Evolutionary conservation across 2,888 invertebrate species (phyloP).

Genomic region (Horisme vitalbata): DNA sequence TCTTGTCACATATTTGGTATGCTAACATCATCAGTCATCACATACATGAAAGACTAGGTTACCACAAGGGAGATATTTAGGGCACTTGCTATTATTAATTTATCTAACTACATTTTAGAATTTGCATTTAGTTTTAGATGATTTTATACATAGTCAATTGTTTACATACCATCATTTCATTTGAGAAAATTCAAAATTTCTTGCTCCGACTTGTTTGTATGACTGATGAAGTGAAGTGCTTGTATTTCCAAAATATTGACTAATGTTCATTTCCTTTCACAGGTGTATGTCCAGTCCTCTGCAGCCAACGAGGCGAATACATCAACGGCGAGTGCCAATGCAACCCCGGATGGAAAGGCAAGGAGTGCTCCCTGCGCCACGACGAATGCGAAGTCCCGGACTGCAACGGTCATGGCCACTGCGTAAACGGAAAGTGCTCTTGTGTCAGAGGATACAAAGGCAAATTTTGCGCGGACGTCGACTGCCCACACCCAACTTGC

Average conservation of each 20-base stretch:
- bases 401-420: conserved; percentile 98
- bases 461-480: conserved; percentile 95
- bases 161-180: too few relatives aligned
- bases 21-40: neutral
- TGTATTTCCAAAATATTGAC: too few relatives aligned
- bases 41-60: neutral
- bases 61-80: too few relatives aligned
- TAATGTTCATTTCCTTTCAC: conserved; percentile 34
- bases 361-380: conserved; percentile 96
- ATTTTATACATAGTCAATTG: too few relatives aligned
- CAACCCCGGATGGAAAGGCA: conserved; percentile 99
- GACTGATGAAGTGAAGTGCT: too few relatives aligned
- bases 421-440: conserved; percentile 96
- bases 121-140: too few relatives aligned
- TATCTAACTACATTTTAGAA: too few relatives aligned
- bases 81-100: too few relatives aligned
- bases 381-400: conserved; percentile 98
- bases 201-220: too few relatives aligned
- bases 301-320: conserved; percentile 98
- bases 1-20: too few relatives aligned
- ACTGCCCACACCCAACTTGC: conserved; percentile 97
- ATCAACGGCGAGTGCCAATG: conserved; percentile 98
- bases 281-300: conserved; percentile 98
- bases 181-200: too few relatives aligned
- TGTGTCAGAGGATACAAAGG: conserved; percentile 98